Evolutionary conservation across 2,113 vertebrate genomes (phyloP), one percentile per base, ranked within the genome.

Genomic region (Embiotoca jacksoni): DNA sequence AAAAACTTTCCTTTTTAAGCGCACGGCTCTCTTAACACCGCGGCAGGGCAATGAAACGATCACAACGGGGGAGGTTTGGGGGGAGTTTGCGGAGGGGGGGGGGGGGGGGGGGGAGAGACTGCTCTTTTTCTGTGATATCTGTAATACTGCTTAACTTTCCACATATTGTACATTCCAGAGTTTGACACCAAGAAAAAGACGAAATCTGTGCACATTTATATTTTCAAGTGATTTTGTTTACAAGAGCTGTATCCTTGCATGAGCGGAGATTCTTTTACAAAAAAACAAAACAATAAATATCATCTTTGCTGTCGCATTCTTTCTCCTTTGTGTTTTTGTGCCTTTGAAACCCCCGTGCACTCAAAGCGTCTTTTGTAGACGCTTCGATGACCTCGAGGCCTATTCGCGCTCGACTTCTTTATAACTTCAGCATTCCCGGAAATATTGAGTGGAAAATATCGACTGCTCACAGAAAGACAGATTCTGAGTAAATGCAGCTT

Each of bases 241-340:
- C 90, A 90, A 76, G 58, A 85, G 85, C 78, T 92, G 88, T 92
- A 91, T 88, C 83, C 80, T 86, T 92, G 89, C 89, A 91, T 93
- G 92, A 90, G 85, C 82, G 88, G 85, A 90, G 82, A 88, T 83
- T 90, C 74, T 88, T 89, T 81, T 53, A 35, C 58, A 75, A 88
- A 52, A 52, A 50, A 50, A 50, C 15, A 49, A 85, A 79, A 53
- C 47, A 92, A 92, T 92, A 92, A 92, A 93, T 83, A 89, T 78
- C 75, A 56, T 86, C 87, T 90, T 85, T 88, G 90, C 89, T 68
- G 60, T 88, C 77, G 32, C 14, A 30, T n/a, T 35, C 7, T 3
- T 33, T 2, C 4, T 8, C 10, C 1, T 37, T 16, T 15, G 1
- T 58, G n/a, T 23, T 2, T 16, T 2, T 41, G 31, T 36, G 6